Base-by-base conservation (phyloP, 2,113 vertebrate species). In the Tonatia bakeri region DNA sequence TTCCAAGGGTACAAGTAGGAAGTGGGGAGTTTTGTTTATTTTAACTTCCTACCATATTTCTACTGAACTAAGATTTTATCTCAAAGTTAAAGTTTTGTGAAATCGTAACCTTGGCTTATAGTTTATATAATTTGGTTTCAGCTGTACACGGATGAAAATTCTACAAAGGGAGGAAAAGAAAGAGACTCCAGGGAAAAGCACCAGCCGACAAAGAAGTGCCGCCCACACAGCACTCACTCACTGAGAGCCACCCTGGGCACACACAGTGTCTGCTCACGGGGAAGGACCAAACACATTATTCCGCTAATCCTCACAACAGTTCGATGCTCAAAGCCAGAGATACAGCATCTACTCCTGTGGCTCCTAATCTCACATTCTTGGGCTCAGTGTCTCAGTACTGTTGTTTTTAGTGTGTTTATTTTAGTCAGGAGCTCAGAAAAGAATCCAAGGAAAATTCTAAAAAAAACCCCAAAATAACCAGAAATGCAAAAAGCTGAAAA, bases 51-150 rank as follows among this genome's bases (percentile, higher is more conserved):
- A 70, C 47, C 72, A 50, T 76, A 45, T 80, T 91, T 91, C 52
- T 47, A 86, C 10, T 73, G 31, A 79, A 96, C 7, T 76, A 69
- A 84, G n/a, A 80, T 56, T 79, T 76, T 61, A 80, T 45, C 65
- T 92, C 56, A 84, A 81, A 87, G 54, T 90, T 81, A 72, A 89
- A 90, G 45, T 90, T 84, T 85, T 59, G 15, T 47, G 36, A 73
- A 84, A 64, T 77, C 43, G 87, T 70, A 59, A 79, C 65, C 45
- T 87, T 61, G 33, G 36, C 64, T 90, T 45, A 59, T 0, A 26
- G 19, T 26, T 56, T 43, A 77, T 61, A 83, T 47, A 80, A 84
- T 72, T 56, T 77, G 38, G 77, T 79, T 95, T 94, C 38, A 11
- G 65, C 56, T 89, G 8, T 10, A 54, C 14, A 33, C 79, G 50